These are phyloP conservation scores for Folsomia manolachei DNA, from an alignment of 2,888 invertebrate species.

Conservation along the genomic window DNA sequence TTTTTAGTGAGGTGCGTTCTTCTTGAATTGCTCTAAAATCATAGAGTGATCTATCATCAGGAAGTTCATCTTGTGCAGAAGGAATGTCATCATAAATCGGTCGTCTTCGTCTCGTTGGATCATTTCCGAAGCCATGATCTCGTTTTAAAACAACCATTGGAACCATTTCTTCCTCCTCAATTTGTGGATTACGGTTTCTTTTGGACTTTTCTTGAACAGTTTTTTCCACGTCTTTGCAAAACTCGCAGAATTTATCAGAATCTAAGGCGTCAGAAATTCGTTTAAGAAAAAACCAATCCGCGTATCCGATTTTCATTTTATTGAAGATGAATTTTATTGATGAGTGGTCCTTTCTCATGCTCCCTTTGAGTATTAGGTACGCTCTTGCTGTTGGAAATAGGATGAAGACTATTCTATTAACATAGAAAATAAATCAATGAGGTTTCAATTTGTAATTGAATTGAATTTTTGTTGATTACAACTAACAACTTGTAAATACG, in stretches of 20 bases:
- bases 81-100: not conserved
- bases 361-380: not conserved
- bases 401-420: not conserved
- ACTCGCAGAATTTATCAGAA: not conserved
- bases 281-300: slow-evolving; percentile 13
- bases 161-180: not conserved
- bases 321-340: not conserved
- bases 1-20: not conserved
- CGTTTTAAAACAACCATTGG: not conserved
- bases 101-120: not conserved
- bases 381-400: not conserved
- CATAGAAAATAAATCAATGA: not conserved
- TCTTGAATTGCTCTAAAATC: not conserved
- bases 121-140: not conserved
- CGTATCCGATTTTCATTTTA: not conserved
- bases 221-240: not conserved
- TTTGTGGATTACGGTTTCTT: not conserved
- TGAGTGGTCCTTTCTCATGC: not conserved
- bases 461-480: no score
- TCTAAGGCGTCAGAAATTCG: not conserved
- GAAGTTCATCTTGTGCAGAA: not conserved
- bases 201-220: not conserved
- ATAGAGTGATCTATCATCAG: not conserved
- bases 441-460: not conserved
- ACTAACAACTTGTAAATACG: no score